Conservation (phyloP, 1,140 invertebrate genomes). For the Saxidomus purpurata region DNA sequence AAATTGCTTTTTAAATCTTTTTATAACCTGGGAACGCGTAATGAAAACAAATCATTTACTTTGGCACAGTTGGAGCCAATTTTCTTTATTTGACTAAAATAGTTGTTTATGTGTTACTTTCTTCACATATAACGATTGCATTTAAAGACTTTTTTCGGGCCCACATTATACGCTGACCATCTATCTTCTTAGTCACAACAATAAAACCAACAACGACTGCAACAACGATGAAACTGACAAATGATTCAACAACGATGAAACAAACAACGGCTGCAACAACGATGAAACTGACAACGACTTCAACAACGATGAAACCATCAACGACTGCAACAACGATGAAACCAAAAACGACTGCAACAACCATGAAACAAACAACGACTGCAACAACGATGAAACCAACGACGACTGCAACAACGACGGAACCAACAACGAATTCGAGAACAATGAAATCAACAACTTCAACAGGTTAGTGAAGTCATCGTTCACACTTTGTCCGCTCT, state of each 20-base stretch:
- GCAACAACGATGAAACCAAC: background rate
- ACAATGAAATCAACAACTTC: too few relatives aligned
- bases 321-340: background rate
- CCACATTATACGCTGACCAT: too few relatives aligned
- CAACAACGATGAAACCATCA: background rate
- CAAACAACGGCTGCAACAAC: background rate
- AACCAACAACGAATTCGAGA: background rate
- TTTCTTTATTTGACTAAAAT: too few relatives aligned
- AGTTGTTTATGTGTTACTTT: too few relatives aligned
- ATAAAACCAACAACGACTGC: background rate
- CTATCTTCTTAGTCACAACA: background rate
- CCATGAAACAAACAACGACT: background rate
- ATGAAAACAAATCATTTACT: too few relatives aligned
- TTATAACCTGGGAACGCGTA: too few relatives aligned
- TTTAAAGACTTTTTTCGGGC: too few relatives aligned
- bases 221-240: background rate
- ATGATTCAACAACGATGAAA: background rate
- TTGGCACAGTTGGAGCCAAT: too few relatives aligned
- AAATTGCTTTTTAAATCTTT: too few relatives aligned
- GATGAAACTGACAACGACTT: background rate
- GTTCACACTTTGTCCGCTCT: too few relatives aligned
- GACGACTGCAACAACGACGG: background rate
- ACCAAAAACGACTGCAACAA: background rate
- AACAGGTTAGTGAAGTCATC: background rate
- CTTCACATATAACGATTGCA: too few relatives aligned